Evolutionary conservation across 2,888 invertebrate species (phyloP).

Genomic region (Acanthosepion esculentum): DNA sequence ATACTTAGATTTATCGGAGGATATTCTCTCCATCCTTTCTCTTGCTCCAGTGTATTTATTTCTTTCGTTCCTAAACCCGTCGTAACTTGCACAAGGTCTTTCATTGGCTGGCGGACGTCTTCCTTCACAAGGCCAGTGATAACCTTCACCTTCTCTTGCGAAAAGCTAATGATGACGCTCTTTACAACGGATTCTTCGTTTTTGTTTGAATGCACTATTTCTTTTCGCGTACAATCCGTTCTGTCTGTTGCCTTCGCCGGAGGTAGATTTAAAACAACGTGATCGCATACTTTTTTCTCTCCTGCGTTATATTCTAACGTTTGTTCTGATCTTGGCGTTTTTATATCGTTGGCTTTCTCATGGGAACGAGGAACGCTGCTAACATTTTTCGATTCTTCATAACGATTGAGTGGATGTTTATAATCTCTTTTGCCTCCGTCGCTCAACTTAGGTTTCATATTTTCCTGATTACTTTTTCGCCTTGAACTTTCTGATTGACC

Average conservation of each 20-base stretch:
- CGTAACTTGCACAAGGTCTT: not conserved
- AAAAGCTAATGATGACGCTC: not conserved
- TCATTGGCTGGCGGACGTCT: not conserved
- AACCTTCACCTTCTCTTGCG: not conserved
- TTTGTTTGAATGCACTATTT: not conserved
- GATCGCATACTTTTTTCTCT: not conserved
- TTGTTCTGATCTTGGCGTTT: not conserved
- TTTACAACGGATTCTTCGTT: not conserved
- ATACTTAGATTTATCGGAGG: not conserved
- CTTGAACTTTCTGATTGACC: not conserved
- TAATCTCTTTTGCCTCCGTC: not conserved
- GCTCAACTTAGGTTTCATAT: not conserved
- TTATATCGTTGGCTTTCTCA: not conserved
- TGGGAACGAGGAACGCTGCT: not conserved
- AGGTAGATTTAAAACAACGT: not conserved
- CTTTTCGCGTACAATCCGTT: conserved; percentile 2
- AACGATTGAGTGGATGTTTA: not conserved
- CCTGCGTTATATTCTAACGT: not conserved
- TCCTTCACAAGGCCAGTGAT: not conserved
- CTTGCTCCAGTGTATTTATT: not conserved
- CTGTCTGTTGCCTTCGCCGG: not conserved
- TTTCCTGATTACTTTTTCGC: not conserved
- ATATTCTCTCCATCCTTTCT: not conserved
- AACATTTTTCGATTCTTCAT: not conserved
- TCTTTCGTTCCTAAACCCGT: not conserved